A percentile compares a stretch with the other conserved stretches of the same genome.
phyloP scores from a whole-genome alignment of 2,113 vertebrate species.

The Gymnobelideus leadbeateri region DNA sequence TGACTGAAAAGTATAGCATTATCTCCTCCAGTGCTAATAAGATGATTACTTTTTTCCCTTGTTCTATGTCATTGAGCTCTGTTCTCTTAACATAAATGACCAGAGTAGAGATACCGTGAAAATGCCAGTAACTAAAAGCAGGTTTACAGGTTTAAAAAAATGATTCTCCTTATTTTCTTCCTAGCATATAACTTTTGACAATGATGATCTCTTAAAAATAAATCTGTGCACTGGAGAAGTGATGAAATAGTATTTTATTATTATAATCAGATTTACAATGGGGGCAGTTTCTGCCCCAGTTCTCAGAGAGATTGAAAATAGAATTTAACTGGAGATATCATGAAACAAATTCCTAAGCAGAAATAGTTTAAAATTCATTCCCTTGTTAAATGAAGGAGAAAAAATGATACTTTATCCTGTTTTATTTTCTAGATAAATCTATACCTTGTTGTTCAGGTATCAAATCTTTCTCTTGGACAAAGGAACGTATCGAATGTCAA shows the following conservation, averaged over 20 bases:
- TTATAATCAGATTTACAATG: slow-evolving; percentile 51
- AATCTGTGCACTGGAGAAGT: not conserved
- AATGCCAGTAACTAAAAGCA: slow-evolving; percentile 53
- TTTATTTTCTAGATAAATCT: slow-evolving; percentile 14
- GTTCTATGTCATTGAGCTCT: slow-evolving; percentile 65
- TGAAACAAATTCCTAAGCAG: slow-evolving; percentile 46
- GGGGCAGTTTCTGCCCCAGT: not conserved
- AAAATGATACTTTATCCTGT: not conserved
- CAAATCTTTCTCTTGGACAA: not conserved
- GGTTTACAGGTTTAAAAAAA: slow-evolving; percentile 15
- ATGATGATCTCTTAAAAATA: slow-evolving; percentile 10
- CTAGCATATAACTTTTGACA: not conserved
- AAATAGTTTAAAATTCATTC: slow-evolving; percentile 62
- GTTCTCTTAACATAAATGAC: slow-evolving; percentile 50
- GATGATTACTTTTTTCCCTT: slow-evolving; percentile 62
- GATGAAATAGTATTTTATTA: slow-evolving; percentile 36
- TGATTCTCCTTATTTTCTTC: accelerated
- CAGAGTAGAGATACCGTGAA: slow-evolving; percentile 41
- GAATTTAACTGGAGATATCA: slow-evolving; percentile 49
- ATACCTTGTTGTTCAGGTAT: no score
- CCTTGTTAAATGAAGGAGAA: slow-evolving; percentile 36
- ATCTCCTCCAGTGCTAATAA: slow-evolving; percentile 67
- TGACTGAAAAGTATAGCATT: slow-evolving; percentile 49
- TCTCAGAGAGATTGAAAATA: slow-evolving; percentile 42
- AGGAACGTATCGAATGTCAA: not conserved